phyloP scores from a whole-genome alignment of 2,797 vertebrate genomes.

The Sebastes minor region DNA sequence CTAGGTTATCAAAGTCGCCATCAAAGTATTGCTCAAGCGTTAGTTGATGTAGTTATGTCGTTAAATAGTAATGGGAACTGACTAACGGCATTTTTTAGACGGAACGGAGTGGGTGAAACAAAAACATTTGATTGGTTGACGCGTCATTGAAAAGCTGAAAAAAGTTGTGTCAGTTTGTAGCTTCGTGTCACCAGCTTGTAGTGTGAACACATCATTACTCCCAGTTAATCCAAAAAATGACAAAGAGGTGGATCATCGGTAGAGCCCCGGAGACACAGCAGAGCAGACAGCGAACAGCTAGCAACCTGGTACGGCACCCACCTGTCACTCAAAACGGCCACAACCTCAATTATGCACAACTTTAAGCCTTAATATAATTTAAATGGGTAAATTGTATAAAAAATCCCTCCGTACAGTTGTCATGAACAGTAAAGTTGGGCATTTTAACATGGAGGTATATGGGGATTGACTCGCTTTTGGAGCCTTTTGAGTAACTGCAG shows the following conservation, averaged over 20 bases:
- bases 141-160: background rate
- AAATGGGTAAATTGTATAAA: background rate
- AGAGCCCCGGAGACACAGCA: background rate
- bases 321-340: background rate
- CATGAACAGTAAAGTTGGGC: background rate
- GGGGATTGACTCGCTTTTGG: background rate
- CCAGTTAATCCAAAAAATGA: background rate
- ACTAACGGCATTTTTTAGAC: background rate
- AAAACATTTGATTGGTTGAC: background rate
- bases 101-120: background rate
- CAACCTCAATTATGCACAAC: background rate
- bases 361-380: background rate
- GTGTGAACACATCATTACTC: background rate
- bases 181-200: background rate
- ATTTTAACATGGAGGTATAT: background rate
- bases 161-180: background rate
- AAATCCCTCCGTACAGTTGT: background rate
- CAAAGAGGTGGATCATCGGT: background rate
- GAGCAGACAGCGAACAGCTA: background rate
- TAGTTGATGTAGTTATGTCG: background rate
- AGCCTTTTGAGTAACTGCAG: background rate
- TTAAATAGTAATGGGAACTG: background rate
- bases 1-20: background rate
- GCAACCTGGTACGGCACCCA: background rate
- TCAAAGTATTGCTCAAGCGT: rapidly evolving